Evolutionary conservation across 2,888 invertebrate genomes (phyloP), one percentile per base, ranked within the genome.

Genomic region (Diplolepis rosae): DNA sequence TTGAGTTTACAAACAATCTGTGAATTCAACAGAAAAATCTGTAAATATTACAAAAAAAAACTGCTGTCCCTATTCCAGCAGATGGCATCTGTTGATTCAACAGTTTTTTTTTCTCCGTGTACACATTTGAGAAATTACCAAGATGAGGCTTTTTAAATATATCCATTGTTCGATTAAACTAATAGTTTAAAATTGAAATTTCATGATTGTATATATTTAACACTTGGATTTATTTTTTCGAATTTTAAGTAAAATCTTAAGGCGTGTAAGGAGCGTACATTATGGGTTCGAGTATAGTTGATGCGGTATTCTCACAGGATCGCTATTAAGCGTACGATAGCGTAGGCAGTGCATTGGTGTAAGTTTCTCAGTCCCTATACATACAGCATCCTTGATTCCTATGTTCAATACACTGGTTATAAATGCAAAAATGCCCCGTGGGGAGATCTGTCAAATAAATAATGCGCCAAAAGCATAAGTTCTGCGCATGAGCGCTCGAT

Each of bases 401-500:
- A 30, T 54, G 27, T 32, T 48, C 22, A 32, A 71, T 45, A 67
- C 65, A 39, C 45, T 28, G 73, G 65, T 73, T 70, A 50, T 76
- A 77, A 75, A 79, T 65, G 77, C 71, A 69, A 72, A 73, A 73
- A 78, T 75, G 77, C 71, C 78, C 79, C 74, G 72, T 70, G 73
- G 78, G 77, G 72, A 71, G 70, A 76, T 77, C 73, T 77, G 79
- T 80, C 81, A 79, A 79, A 81, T 82, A 81, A 82, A 82, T 82
- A 82, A 82, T 79, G 72, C 70, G 48, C 77, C 74, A 77, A 81
- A 80, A 80, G 74, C 76, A 61, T 61, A 67, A 42, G 66, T 18
- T 70, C 73, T 66, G 73, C 70, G 71, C 73, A n/a, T 61, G 65
- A 61, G 48, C 39, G 68, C 18, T 18, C 18, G 18, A 45, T 45